phyloP scores from a whole-genome alignment of 1,140 invertebrate genomes.

The Pachyrhynchus sulphureomaculatus region DNA sequence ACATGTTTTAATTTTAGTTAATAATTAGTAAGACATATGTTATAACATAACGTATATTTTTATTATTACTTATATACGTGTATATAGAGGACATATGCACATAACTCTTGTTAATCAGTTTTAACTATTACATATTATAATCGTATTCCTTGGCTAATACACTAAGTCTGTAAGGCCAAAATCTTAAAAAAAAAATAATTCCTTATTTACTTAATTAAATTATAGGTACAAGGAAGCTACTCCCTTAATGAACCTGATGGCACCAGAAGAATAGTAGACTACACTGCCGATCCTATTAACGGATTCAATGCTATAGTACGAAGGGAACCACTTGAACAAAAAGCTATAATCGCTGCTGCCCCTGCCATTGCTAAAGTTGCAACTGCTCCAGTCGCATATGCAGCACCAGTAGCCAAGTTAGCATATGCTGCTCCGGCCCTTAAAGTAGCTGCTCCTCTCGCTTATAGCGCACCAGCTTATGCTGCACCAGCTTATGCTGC shows the following conservation, averaged over 20 bases:
- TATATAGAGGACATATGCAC: too few species aligned
- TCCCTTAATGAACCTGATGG: constrained; percentile 65
- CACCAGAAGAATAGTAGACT: constrained; percentile 62
- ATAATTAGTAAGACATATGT: too few species aligned
- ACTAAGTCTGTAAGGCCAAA: too few species aligned
- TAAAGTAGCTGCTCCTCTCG: constrained; percentile 5
- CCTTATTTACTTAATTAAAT: too few species aligned
- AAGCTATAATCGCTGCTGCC: constrained; percentile 52
- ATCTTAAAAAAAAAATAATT: too few species aligned
- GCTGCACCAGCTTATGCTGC: constrained; percentile 8
- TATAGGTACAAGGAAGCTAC: constrained; percentile 64
- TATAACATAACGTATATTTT: too few species aligned
- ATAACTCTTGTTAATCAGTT: too few species aligned
- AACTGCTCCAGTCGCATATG: constrained; percentile 27
- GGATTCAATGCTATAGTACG: constrained; percentile 58
- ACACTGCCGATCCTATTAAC: constrained; percentile 61
- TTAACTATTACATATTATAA: too few species aligned
- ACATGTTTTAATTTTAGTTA: too few species aligned
- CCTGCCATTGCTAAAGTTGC: constrained; percentile 40
- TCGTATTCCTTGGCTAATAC: too few species aligned
- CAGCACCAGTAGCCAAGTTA: constrained; percentile 31
- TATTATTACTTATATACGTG: too few species aligned
- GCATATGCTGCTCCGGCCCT: not conserved
- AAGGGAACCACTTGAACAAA: constrained; percentile 51
- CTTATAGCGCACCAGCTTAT: constrained; percentile 22